These are phyloP conservation scores for Stegodyphus dumicola DNA, from an alignment of 1,140 invertebrate species.

Conservation along the genomic window DNA sequence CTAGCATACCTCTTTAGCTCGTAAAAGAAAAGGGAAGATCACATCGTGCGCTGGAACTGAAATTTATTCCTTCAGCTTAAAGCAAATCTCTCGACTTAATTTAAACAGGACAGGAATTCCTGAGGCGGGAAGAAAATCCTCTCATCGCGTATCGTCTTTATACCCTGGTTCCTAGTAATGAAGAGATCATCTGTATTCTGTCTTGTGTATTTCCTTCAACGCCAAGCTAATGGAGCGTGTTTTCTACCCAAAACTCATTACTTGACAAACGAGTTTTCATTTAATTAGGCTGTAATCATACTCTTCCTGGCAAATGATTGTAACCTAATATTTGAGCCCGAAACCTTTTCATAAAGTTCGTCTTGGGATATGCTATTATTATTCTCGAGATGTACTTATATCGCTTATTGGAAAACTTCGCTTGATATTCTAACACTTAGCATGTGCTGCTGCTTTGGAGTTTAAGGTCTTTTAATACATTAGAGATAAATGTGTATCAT, in stretches of 20 bases:
- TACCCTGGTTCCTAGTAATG: conserved; percentile 5
- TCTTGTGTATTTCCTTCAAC: conserved; percentile 18
- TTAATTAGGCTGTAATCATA: conserved; percentile 41
- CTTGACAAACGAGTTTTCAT: conserved; percentile 45
- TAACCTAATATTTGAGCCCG: conserved; percentile 37
- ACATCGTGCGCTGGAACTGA: background rate
- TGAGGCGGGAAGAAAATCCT: conserved; percentile 13
- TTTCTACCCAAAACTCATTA: conserved; percentile 36
- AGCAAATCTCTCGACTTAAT: background rate
- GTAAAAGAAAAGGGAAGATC: too few species aligned
- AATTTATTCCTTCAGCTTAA: conserved; percentile 6
- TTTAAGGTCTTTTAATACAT: too few species aligned
- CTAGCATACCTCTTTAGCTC: too few species aligned
- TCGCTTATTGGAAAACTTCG: background rate
- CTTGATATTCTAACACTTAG: too few species aligned
- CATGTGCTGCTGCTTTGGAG: too few species aligned
- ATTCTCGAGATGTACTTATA: background rate
- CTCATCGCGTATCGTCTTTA: background rate
- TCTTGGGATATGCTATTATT: conserved; percentile 18
- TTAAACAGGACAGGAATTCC: conserved; percentile 20
- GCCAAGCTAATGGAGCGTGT: conserved; percentile 24
- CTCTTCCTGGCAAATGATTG: conserved; percentile 21
- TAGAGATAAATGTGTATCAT: too few species aligned
- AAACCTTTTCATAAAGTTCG: conserved; percentile 24
- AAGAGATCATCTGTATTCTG: conserved; percentile 19